Evolutionary conservation across 1,140 invertebrate genomes (phyloP), one percentile per base, ranked within the genome.

Genomic region (Venturia canescens): DNA sequence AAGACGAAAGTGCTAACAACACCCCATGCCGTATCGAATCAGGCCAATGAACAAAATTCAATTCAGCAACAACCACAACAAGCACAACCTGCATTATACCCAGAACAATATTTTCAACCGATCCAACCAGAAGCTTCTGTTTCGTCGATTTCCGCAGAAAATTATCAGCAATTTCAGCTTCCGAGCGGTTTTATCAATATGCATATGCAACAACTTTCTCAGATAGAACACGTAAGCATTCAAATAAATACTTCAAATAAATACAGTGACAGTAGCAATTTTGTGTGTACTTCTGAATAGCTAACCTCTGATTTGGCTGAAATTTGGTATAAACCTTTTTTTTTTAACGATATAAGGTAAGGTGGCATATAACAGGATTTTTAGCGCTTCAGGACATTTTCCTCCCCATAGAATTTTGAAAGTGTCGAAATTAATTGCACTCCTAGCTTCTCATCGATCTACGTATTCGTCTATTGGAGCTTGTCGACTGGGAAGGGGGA

Each of bases 101-200:
- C 89, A 0, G 89, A 91, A 63, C 89, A 90, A 31, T 90, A 90
- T 83, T 90, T 92, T 67, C 90, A 91, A 80, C 88, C 87, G 6
- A 87, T 90, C 75, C 88, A 90, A 81, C 89, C 89, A 0, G 91
- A 92, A 81, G 60, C 53, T 86, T 27, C 85, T 80, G 38, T 74
- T 83, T 18, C 27, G 11, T 29, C 74, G 69, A 67, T 38, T 57
- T 85, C 86, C 50, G 21, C 85, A 15, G 86, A 85, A 5, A 70
- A 87, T 4, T 82, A 85, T 70, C 60, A 78, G 67, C 53, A 63
- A 26, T 79, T 85, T 9, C 88, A 87, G 60, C 83, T 80, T 44
- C 84, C 87, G 1, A 86, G 88, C 27, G 57, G 83, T 26, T 1
- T 63, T 50, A 57, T 90, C n/a, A 57, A 77, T 16, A 21, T 31